phyloP scores from a whole-genome alignment of 2,113 vertebrate species.

The Puma concolor region DNA sequence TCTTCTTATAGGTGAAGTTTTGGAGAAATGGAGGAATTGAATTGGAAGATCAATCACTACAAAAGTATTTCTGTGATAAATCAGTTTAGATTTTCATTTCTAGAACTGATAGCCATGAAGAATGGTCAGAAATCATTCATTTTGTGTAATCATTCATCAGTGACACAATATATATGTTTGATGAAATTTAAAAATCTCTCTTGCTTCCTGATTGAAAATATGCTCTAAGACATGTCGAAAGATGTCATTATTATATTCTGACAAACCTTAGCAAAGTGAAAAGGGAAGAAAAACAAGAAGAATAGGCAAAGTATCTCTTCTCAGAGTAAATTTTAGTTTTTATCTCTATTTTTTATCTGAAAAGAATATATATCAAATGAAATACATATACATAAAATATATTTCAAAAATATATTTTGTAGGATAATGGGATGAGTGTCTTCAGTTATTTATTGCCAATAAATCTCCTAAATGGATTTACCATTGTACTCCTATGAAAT shows the following conservation, averaged over 20 bases:
- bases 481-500: neutral
- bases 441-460: neutral
- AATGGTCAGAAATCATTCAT: neutral
- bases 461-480: neutral
- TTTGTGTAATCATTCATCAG: neutral
- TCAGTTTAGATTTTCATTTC: slow-evolving; percentile 12
- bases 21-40: rapidly evolving
- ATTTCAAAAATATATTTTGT: neutral
- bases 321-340: neutral
- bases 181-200: neutral
- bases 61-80: neutral
- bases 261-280: neutral
- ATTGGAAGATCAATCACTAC: neutral
- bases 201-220: neutral
- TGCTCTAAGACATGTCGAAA: neutral
- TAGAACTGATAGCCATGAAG: neutral
- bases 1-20: neutral
- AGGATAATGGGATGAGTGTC: neutral
- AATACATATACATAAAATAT: neutral
- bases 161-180: neutral
- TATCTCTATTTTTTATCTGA: neutral
- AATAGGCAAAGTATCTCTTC: neutral
- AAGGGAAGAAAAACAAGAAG: neutral
- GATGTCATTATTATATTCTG: neutral
- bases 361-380: neutral